phyloP scores from a whole-genome alignment of 2,113 vertebrate genomes.

The rabbit (Oryctolagus cuniculus) region mOryCun1.1 NC_091440.1:53116501-53117000 shows the following conservation, averaged over 20 bases:
- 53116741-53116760: constrained; percentile 31
- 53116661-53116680: no score
- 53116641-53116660: not conserved
- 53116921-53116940: not conserved
- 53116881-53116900: not conserved
- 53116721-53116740: constrained; percentile 26
- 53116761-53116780: constrained; percentile 24
- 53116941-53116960: not conserved
- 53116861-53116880: constrained; percentile 1
- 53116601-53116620: constrained; percentile 5
- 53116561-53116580: constrained; percentile 44
- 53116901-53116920: constrained; percentile 44
- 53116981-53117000: constrained; percentile 28
- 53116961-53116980: not conserved
- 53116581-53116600: not conserved
- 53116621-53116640: not conserved
- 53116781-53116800: not conserved
- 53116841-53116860: not conserved
- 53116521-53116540: constrained; percentile 44
- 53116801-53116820: constrained; percentile 25
- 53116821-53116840: not conserved
- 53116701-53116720: no score
- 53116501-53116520: constrained; percentile 48
- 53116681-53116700: no score
- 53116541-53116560: constrained; percentile 45